Percentiles rank a stretch among this genome's conserved stretches.
These are phyloP conservation scores for Falco punctatus DNA, from an alignment of 2,113 vertebrate species.

Conservation along the genomic window DNA sequence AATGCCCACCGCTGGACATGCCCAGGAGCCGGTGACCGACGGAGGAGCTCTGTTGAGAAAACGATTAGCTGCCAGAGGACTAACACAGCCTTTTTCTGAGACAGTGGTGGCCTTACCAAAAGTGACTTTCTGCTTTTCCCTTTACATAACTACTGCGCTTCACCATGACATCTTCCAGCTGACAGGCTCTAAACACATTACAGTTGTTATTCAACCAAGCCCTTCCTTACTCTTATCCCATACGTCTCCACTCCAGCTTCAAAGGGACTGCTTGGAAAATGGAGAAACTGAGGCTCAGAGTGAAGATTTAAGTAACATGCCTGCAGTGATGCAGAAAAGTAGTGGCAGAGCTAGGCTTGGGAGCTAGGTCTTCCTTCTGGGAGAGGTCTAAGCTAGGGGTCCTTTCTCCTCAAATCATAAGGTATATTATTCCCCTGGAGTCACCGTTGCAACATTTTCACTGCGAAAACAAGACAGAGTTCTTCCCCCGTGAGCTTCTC, in stretches of 20 bases:
- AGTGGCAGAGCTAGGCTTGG: neutral
- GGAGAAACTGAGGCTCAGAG: neutral
- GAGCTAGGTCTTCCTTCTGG: neutral
- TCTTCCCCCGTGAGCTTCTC: neutral
- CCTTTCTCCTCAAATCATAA: neutral
- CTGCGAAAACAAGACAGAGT: neutral
- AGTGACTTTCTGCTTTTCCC: neutral
- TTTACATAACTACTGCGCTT: neutral
- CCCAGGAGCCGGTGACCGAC: too few species aligned
- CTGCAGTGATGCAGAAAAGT: neutral
- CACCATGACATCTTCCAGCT: neutral
- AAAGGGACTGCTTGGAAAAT: neutral
- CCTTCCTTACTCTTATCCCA: neutral
- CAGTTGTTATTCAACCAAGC: neutral
- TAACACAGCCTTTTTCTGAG: neutral
- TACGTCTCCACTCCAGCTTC: neutral
- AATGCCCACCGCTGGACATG: neutral
- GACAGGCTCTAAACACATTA: neutral
- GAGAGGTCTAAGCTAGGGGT: neutral
- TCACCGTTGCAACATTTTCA: neutral
- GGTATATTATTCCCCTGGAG: neutral
- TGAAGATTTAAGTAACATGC: neutral
- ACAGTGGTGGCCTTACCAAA: neutral
- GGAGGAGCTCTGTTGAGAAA: neutral
- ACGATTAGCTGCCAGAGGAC: neutral